Evolutionary conservation across 1,140 invertebrate genomes (phyloP).

Genomic region (Bombus vancouverensis): DNA sequence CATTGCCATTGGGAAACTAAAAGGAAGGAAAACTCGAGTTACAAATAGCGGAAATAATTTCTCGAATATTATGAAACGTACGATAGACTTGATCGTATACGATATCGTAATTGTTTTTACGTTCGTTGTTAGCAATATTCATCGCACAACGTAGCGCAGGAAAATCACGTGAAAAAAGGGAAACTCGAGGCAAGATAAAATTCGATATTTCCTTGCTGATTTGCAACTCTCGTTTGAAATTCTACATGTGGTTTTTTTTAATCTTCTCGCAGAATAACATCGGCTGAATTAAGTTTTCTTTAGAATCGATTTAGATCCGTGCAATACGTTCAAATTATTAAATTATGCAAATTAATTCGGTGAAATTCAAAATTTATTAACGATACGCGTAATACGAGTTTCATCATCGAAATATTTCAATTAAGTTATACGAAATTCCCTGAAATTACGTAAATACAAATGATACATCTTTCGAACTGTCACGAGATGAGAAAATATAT

Average conservation of each 20-base stretch:
- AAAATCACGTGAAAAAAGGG: background rate
- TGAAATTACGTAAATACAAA: background rate
- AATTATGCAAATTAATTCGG: background rate
- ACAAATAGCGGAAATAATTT: slow-evolving; percentile 26
- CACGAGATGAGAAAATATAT: background rate
- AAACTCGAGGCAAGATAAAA: background rate
- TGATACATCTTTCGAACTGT: background rate
- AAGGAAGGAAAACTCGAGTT: background rate
- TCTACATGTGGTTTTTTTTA: background rate
- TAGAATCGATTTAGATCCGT: background rate
- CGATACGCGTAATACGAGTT: background rate
- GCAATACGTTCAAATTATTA: background rate
- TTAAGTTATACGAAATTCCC: background rate
- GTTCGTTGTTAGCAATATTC: slow-evolving; percentile 4
- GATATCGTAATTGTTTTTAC: slow-evolving; percentile 35
- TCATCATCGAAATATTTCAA: background rate
- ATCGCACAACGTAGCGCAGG: background rate
- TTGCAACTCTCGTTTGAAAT: background rate
- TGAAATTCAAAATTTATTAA: background rate
- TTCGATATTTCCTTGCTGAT: background rate
- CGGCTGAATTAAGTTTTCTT: background rate
- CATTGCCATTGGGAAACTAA: background rate
- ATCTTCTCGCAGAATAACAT: background rate
- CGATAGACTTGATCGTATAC: slow-evolving; percentile 3
- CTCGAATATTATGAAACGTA: slow-evolving; percentile 25